A percentile compares a stretch with the other conserved stretches of the same genome.
Conservation (phyloP, 2,113 vertebrate genomes). For the Mellivora capensis region DNA sequence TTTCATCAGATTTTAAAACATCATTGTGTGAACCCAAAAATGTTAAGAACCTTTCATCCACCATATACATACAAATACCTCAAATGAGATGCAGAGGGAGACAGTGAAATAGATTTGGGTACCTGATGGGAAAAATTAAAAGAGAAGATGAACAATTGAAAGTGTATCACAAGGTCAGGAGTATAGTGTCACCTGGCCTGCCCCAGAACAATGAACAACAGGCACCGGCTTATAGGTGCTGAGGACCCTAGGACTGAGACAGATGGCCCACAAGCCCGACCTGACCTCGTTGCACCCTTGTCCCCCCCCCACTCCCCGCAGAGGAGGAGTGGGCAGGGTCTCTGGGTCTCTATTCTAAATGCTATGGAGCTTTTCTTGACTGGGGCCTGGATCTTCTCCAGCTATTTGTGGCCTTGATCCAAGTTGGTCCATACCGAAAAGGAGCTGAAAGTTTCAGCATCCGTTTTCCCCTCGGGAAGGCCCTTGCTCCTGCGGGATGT, state of each 20-base stretch:
- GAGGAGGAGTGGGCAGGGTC: too few relatives aligned
- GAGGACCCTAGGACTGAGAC: background rate
- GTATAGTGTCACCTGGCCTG: background rate
- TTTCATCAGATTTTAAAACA: slow-evolving; percentile 22
- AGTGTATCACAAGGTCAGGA: background rate
- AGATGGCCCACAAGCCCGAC: background rate
- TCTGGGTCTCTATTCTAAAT: background rate
- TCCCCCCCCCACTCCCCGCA: accelerated
- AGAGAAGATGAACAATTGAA: background rate
- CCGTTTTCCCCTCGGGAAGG: background rate
- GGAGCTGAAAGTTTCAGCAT: background rate
- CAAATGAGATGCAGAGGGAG: background rate
- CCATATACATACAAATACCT: background rate
- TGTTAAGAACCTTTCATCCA: background rate
- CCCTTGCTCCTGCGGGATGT: too few relatives aligned
- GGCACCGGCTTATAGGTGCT: background rate
- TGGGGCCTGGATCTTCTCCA: background rate
- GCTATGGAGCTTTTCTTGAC: background rate
- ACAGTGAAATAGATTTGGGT: background rate
- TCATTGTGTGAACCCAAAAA: background rate
- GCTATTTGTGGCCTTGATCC: background rate
- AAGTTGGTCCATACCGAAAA: background rate
- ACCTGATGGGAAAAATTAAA: background rate
- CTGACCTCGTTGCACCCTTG: background rate
- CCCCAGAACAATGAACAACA: background rate